These are phyloP conservation scores for Oostethus manadensis DNA, from an alignment of 2,113 vertebrate species.

Conservation along the genomic window DNA sequence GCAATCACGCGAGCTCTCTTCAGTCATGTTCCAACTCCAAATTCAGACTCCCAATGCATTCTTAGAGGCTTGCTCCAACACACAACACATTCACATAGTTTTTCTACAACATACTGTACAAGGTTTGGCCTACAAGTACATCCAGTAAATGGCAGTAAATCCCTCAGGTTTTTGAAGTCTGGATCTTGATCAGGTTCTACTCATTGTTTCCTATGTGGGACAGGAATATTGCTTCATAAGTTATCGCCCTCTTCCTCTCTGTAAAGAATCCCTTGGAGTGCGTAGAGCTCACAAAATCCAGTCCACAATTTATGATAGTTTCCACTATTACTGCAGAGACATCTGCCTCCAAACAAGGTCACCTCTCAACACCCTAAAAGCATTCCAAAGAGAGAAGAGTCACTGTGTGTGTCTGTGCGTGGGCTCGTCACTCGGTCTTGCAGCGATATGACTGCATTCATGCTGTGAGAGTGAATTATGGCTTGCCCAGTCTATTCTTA, in stretches of 20 bases:
- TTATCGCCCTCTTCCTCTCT: slow-evolving; percentile 22
- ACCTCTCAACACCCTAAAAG: slow-evolving; percentile 55
- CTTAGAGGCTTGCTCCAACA: background rate
- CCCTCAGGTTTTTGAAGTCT: background rate
- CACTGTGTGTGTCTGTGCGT: slow-evolving; percentile 17
- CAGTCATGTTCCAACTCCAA: slow-evolving; percentile 25
- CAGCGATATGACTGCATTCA: slow-evolving; percentile 43
- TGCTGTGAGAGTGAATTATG: slow-evolving; percentile 47
- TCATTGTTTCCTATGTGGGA: slow-evolving; percentile 5
- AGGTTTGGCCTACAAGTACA: background rate
- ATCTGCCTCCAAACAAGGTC: slow-evolving; percentile 44
- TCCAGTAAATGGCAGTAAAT: background rate
- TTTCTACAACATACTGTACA: background rate
- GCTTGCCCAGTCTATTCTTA: slow-evolving; percentile 67
- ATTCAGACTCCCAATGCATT: slow-evolving; percentile 24
- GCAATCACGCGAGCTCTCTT: slow-evolving; percentile 40
- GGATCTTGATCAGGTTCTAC: slow-evolving; percentile 15
- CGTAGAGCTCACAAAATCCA: slow-evolving; percentile 16
- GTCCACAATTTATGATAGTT: slow-evolving; percentile 54
- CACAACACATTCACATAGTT: background rate
- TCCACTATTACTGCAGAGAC: slow-evolving; percentile 55
- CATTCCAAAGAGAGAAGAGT: slow-evolving; percentile 59
- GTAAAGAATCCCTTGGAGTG: slow-evolving; percentile 18
- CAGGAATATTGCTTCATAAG: slow-evolving; percentile 31
- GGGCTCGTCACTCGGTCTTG: slow-evolving; percentile 38